These are phyloP conservation scores for Cyanoramphus novaezelandiae DNA, from an alignment of 2,113 vertebrate species.

Conservation along the genomic window DNA sequence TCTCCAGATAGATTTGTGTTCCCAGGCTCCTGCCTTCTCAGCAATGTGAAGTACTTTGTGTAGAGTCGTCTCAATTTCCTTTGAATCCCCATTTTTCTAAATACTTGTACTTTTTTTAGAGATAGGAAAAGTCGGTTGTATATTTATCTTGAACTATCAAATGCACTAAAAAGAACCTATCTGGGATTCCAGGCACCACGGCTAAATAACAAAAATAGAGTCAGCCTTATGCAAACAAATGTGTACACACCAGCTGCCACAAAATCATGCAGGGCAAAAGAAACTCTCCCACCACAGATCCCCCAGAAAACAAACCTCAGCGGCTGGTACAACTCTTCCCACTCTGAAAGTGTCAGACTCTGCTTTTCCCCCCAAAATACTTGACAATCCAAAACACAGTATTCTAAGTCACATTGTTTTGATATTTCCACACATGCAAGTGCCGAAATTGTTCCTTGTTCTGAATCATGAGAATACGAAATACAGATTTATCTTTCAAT, in stretches of 20 bases:
- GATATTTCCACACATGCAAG: background rate
- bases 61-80: background rate
- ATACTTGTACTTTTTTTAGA: background rate
- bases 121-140: conserved; percentile 11
- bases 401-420: background rate
- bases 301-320: background rate
- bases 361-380: background rate
- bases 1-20: conserved; percentile 17
- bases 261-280: background rate
- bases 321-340: background rate
- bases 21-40: conserved; percentile 15
- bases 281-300: background rate
- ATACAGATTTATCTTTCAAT: background rate
- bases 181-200: background rate
- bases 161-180: background rate
- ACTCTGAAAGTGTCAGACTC: background rate
- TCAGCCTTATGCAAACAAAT: conserved; percentile 27
- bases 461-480: background rate
- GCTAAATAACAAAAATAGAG: conserved; percentile 44
- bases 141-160: conserved; percentile 46
- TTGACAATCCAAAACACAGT: background rate
- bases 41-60: background rate
- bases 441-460: background rate
- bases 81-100: background rate
- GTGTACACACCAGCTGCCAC: background rate